Percentiles rank a stretch among this genome's conserved stretches.
Conservation (phyloP, 2,888 invertebrate species). For the Hipparchia sbordonii region DNA sequence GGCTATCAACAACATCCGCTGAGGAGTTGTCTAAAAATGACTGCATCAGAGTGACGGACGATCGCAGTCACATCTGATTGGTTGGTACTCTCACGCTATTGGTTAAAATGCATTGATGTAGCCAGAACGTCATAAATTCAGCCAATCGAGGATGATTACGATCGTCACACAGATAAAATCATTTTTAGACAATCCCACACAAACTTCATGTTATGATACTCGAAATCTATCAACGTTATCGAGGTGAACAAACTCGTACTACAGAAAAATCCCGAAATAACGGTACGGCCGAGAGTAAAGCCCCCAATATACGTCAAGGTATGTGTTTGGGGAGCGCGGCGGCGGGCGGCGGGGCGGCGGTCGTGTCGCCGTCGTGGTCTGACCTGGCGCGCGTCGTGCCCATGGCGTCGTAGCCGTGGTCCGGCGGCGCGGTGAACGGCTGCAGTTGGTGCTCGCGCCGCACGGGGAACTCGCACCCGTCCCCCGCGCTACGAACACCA, state of each 20-base stretch:
- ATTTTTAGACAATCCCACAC: too few relatives aligned
- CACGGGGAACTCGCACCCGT: slow-evolving; percentile 93
- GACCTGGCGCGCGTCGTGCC: slow-evolving; percentile 93
- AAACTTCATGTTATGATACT: too few relatives aligned
- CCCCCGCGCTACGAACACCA: slow-evolving; percentile 90
- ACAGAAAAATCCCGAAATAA: not conserved
- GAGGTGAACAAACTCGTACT: not conserved
- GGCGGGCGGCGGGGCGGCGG: slow-evolving; percentile 36
- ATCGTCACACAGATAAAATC: too few relatives aligned
- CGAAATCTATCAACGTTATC: too few relatives aligned
- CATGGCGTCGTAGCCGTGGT: slow-evolving; percentile 92
- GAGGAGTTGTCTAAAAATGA: too few relatives aligned
- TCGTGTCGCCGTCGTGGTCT: slow-evolving; percentile 73
- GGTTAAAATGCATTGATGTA: too few relatives aligned
- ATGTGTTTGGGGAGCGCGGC: slow-evolving; percentile 55
- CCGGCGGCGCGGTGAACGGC: slow-evolving; percentile 71
- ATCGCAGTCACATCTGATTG: too few relatives aligned
- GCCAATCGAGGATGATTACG: too few relatives aligned
- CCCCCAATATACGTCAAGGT: slow-evolving; percentile 61
- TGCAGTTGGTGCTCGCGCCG: slow-evolving; percentile 85
- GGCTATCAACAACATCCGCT: too few relatives aligned
- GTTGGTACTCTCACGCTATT: too few relatives aligned
- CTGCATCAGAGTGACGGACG: too few relatives aligned
- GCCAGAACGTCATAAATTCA: too few relatives aligned
- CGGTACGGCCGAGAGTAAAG: not conserved